Evolutionary conservation across 1,140 invertebrate genomes (phyloP).

Genomic region (Glomeris maerens): DNA sequence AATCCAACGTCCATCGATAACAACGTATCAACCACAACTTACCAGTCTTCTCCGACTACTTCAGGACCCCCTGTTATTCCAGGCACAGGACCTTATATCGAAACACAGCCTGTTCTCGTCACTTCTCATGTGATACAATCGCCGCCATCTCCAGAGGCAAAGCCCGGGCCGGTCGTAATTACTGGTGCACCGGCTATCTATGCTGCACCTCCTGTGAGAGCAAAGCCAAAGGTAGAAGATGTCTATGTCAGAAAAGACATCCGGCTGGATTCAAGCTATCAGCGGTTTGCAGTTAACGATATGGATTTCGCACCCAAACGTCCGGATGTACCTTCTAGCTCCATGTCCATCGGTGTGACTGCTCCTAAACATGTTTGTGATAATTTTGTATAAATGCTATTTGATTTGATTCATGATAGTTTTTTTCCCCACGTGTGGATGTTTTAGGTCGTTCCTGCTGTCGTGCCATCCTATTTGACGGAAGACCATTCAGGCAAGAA

Average conservation of each 20-base stretch:
- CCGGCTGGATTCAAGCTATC: background rate
- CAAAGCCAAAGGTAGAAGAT: slow-evolving; percentile 4
- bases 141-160: background rate
- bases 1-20: background rate
- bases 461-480: slow-evolving; percentile 29
- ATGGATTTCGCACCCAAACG: background rate
- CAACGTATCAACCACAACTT: background rate
- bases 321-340: background rate
- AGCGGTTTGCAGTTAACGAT: background rate
- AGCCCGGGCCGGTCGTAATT: background rate
- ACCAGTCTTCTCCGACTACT: background rate
- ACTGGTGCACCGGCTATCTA: slow-evolving; percentile 2
- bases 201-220: slow-evolving; percentile 4
- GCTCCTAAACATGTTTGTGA: slow-evolving; percentile 17
- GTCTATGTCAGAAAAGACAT: background rate
- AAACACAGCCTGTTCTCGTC: background rate
- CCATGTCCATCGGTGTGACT: slow-evolving; percentile 20
- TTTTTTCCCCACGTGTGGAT: slow-evolving; percentile 13
- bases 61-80: background rate
- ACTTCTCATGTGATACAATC: background rate
- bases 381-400: background rate
- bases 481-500: slow-evolving; percentile 24
- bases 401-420: slow-evolving; percentile 6
- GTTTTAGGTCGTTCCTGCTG: slow-evolving; percentile 35
- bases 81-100: background rate